Evolutionary conservation across 1,140 invertebrate species (phyloP), one percentile per base, ranked within the genome.

Genomic region (Galleria mellonella): DNA sequence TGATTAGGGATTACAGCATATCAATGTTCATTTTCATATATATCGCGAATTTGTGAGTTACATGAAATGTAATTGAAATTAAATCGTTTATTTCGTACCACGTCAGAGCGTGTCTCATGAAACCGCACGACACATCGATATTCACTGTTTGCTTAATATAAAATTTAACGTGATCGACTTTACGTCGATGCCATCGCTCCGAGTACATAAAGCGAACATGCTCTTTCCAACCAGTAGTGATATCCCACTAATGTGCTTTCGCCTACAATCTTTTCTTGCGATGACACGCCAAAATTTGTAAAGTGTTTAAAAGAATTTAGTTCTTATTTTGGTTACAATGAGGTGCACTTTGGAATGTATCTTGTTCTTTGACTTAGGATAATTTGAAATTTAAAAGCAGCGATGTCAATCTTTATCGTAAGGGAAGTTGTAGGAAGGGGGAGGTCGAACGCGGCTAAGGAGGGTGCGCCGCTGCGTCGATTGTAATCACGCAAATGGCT

Each of bases 401-500:
- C 59, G 71, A 83, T 83, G 77, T 83, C 78, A 83, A 84, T 84
- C 81, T 83, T 84, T 83, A 83, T 83, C 74, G 76, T 60, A 75
- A 79, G 72, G 78, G 74, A 81, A 78, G 74, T 75, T 66, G 67
- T 71, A 72, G 73, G 67, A 64, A 65, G 68, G 72, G 68, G 75
- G 66, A 63, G 61, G 69, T 62, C 53, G 56, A 51, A 45, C 31
- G 33, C 51, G 55, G 51, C 55, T 61, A 63, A 69, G 56, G 70
- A 78, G 76, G 76, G 81, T 69, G 76, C 70, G 76, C 57, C 70
- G 51, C 68, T 75, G 72, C 81, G 81, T 83, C 78, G 72, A 79
- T 79, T 83, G 71, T 84, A 84, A 84, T 84, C 78, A 84, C 78
- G 76, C 81, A 82, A 84, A 84, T 84, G 81, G 81, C 63, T 76